These are phyloP conservation scores for Cosmorhoe ocellata DNA, from an alignment of 2,888 invertebrate genomes.

Conservation along the genomic window DNA sequence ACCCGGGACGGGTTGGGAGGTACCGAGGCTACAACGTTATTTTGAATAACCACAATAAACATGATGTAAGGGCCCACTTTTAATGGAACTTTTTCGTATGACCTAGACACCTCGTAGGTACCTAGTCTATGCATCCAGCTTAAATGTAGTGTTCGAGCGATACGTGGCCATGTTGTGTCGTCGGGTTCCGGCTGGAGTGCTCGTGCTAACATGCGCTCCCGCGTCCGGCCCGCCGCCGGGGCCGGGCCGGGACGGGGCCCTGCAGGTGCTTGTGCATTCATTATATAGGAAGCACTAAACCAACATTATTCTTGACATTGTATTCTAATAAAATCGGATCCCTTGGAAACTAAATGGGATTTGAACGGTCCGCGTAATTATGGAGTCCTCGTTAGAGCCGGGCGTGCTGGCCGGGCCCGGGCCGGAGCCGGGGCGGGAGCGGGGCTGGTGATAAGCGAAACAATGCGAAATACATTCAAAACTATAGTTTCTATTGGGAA, in stretches of 20 bases:
- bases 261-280: constrained; percentile 10
- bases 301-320: constrained; percentile 15
- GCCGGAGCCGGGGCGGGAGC: not conserved
- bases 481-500: constrained; percentile 25
- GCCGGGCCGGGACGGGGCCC: not conserved
- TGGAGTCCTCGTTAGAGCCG: not conserved
- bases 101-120: too few species aligned
- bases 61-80: too few species aligned
- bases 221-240: not conserved
- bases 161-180: too few species aligned
- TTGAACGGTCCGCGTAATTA: constrained; percentile 1
- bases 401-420: too few species aligned
- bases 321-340: constrained; percentile 23
- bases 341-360: constrained; percentile 9
- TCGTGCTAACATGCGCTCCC: constrained; percentile 1
- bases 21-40: too few species aligned
- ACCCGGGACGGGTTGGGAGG: too few species aligned
- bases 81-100: too few species aligned
- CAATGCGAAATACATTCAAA: constrained; percentile 29
- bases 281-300: constrained; percentile 18
- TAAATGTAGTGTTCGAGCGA: too few species aligned
- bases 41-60: too few species aligned
- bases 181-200: not conserved
- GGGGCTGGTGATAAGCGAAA: constrained; percentile 20
- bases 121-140: too few species aligned